Conservation (phyloP, 2,888 invertebrate species). For the Seira ritae region DNA sequence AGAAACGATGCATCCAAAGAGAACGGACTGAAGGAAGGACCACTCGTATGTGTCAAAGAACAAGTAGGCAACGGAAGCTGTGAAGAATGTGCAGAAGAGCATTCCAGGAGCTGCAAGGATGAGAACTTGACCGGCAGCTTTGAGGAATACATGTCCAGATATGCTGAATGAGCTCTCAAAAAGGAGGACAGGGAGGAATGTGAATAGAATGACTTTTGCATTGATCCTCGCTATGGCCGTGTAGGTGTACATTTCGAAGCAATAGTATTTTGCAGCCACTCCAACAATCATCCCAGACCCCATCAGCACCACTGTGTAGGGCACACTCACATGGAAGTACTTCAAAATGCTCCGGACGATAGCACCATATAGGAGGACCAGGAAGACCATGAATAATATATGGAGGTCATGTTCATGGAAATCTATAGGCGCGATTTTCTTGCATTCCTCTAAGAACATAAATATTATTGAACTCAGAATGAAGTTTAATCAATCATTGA, state of each 20-base stretch:
- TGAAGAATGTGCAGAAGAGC: slow-evolving; percentile 68
- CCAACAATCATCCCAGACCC: slow-evolving; percentile 75
- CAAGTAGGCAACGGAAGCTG: slow-evolving; percentile 58
- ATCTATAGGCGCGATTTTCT: slow-evolving; percentile 42
- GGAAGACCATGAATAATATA: slow-evolving; percentile 68
- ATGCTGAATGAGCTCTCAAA: slow-evolving; percentile 72
- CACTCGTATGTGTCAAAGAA: slow-evolving; percentile 74
- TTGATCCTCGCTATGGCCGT: slow-evolving; percentile 67
- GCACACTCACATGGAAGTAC: slow-evolving; percentile 73
- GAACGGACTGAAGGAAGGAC: slow-evolving; percentile 75
- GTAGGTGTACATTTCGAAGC: slow-evolving; percentile 60
- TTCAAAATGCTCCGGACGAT: slow-evolving; percentile 65
- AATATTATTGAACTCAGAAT: neutral
- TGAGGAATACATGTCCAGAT: slow-evolving; percentile 65
- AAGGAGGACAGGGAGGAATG: slow-evolving; percentile 70
- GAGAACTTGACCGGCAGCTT: slow-evolving; percentile 61
- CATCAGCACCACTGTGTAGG: slow-evolving; percentile 76
- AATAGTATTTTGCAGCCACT: slow-evolving; percentile 57
- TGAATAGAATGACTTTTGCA: slow-evolving; percentile 69
- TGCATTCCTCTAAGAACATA: slow-evolving; percentile 65
- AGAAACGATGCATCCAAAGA: slow-evolving; percentile 76
- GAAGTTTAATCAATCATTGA: neutral
- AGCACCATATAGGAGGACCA: slow-evolving; percentile 70
- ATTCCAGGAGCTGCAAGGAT: slow-evolving; percentile 70
- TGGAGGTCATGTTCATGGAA: slow-evolving; percentile 63